Percentiles rank a stretch among this genome's conserved stretches.
Evolutionary conservation across 2,797 vertebrate species (phyloP).

Genomic region (Malacoraja senta): DNA sequence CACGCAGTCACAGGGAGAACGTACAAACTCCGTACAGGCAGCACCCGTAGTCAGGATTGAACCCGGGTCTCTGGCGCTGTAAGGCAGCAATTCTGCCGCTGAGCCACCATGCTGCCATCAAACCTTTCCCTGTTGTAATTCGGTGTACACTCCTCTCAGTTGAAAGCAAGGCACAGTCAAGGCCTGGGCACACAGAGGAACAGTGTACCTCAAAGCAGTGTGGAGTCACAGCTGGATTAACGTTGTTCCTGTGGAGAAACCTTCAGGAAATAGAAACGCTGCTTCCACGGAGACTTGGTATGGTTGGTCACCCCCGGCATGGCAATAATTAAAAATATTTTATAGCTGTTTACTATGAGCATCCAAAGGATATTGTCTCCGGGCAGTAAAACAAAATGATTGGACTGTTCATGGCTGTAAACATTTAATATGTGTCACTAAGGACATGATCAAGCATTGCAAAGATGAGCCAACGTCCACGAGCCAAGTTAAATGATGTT

Average conservation of each 20-base stretch:
- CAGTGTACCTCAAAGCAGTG: background rate
- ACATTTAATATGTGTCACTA: background rate
- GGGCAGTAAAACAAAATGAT: background rate
- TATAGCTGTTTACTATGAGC: background rate
- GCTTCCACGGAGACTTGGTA: conserved; percentile 1
- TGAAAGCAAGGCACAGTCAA: no score
- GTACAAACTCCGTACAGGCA: no score
- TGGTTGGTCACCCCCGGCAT: background rate
- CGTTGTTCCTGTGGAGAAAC: background rate
- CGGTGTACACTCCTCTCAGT: no score
- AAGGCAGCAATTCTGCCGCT: no score
- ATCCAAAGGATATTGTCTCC: background rate
- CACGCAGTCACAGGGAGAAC: no score
- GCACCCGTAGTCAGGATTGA: no score
- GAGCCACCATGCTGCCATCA: no score
- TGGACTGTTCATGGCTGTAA: background rate
- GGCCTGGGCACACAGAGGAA: no score
- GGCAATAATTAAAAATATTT: background rate
- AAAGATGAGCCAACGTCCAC: background rate
- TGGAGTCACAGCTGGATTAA: background rate
- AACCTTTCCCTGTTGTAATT: no score
- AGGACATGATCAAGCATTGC: background rate
- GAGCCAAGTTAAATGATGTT: background rate
- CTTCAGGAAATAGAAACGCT: background rate
- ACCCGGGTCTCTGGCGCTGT: no score